Base-by-base conservation (phyloP, 2,888 invertebrate species). In the Cataglyphis rosenhaueri region DNA sequence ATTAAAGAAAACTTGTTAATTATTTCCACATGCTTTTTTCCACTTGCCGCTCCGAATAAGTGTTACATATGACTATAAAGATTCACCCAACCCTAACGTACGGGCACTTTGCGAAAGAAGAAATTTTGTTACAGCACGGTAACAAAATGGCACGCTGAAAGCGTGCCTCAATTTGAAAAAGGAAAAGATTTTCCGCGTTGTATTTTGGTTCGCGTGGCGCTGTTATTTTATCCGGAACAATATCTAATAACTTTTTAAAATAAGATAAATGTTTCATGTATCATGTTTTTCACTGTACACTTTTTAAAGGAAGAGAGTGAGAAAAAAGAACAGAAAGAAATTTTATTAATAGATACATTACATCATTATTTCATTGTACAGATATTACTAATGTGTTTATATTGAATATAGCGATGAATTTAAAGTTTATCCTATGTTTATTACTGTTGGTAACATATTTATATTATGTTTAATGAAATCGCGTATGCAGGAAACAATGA, bases 61-160 rank as follows among this genome's bases (percentile, higher is more conserved):
- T 44, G 18, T 44, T 70, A 59, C 55, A 18, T 44, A 44, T 48
- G 70, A 41, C 59, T 78, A 70, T 44, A 70, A 78, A 78, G 68
- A 18, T 35, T 59, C 78, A 35, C 44, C 78, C 70, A 32, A 59
- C 41, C 78, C 70, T 78, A 61, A 70, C 78, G 59, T 78, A 70
- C 78, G n/a, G 78, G 78, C 59, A 78, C 70, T 70, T 78, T 78
- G 44, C 59, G 70, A 21, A 21, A 78, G 35, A 61, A 76, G 78
- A 78, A 70, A 78, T 78, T 78, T 70, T 70, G 78, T 78, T 78
- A 61, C 44, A 18, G 4, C 15, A 35, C 44, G 44, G 44, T 59
- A n/a, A 44, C 70, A 70, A 78, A 78, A 78, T 44, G 78, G 70
- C 21, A 61, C 78, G 57, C 59, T 79, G 70, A 79, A 70, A 70